Evolutionary conservation across 1,140 invertebrate genomes (phyloP), one percentile per base, ranked within the genome.

Genomic region (Leptinotarsa defecta): DNA sequence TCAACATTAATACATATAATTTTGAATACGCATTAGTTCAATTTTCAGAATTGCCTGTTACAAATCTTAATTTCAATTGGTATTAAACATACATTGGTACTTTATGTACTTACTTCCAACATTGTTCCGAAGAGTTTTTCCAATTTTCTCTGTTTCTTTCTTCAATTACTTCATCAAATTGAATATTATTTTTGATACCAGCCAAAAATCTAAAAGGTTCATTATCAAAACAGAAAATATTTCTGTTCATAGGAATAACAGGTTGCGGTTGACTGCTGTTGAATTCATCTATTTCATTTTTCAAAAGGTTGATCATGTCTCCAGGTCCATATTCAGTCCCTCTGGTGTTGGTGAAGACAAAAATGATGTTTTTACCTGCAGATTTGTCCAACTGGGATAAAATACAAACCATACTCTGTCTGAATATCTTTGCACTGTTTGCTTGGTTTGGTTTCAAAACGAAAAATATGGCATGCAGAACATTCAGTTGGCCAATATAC

Each of bases 211-310:
- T 75, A 64, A 84, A 84, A 6, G 80, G 77, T 68, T 84, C 83
- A 69, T 85, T 85, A 57, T 85, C 84, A 22, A 83, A 80, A 71
- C 78, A 85, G 74, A 84, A 85, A 43, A 79, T 80, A 20, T 83
- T 78, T 4, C 77, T 68, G 43, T 78, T 74, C 8, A 80, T 68
- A 4, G 76, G 79, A 49, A 83, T 82, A n/a, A 75, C 71, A 17
- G 79, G 76, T 43, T 81, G 61, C 13, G 78, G 78, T 48, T 77
- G 77, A 74, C 76, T 77, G 34, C 69, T 68, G 52, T 72, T 77
- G 11, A 81, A 80, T 13, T 80, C 76, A 5, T 78, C 68, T 6
- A 77, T 48, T 20, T 80, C 52, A 67, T 68, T 77, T 71, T 78
- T 74, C n/a, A 79, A 62, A 70, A 75, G 68, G 22, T 75, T 68